Conservation (phyloP, 2,113 vertebrate genomes). For the Rattus rattus region DNA sequence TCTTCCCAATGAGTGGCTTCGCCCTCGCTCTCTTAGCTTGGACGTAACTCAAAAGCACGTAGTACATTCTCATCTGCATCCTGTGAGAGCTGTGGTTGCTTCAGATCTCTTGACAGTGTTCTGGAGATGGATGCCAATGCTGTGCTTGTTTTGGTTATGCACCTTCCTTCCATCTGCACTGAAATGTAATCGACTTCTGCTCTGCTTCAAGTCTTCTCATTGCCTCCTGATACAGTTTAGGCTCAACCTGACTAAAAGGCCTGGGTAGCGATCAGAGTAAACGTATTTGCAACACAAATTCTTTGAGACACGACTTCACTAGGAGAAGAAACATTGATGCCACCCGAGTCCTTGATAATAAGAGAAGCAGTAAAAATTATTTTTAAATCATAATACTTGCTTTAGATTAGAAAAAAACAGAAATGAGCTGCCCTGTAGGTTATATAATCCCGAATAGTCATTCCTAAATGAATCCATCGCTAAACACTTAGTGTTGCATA, state of each 20-base stretch:
- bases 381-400: not conserved
- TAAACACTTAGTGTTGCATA: not conserved
- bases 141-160: constrained; percentile 30
- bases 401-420: not conserved
- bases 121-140: not conserved
- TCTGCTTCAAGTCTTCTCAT: constrained; percentile 34
- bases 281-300: not conserved
- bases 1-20: not conserved
- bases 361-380: not conserved
- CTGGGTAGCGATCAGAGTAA: constrained; percentile 25
- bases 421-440: not conserved
- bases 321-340: constrained; percentile 40
- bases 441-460: not conserved
- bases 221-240: not conserved
- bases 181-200: constrained; percentile 29
- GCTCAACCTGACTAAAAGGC: not conserved
- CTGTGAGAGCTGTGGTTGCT: not conserved
- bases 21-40: not conserved
- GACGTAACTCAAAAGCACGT: not conserved
- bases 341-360: not conserved
- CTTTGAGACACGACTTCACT: not conserved
- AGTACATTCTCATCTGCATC: not conserved
- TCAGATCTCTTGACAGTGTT: constrained; percentile 26
- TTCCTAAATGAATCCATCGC: not conserved
- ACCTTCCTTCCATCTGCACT: constrained; percentile 49